These are phyloP conservation scores for Anomalospiza imberbis DNA, from an alignment of 2,797 vertebrate species.

Conservation along the genomic window DNA sequence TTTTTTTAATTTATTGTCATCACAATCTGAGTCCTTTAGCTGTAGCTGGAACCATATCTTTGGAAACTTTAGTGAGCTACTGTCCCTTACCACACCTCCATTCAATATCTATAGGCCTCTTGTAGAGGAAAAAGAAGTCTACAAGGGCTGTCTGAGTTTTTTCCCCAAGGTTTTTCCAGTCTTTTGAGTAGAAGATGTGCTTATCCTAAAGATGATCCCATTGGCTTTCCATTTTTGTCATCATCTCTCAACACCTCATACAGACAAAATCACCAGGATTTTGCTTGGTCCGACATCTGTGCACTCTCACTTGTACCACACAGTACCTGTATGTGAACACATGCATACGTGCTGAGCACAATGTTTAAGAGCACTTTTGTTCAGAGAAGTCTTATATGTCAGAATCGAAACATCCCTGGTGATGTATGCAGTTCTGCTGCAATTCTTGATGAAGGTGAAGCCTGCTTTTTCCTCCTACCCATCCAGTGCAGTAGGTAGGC, in stretches of 20 bases:
- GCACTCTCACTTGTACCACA: rapidly evolving
- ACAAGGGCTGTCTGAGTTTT: rapidly evolving
- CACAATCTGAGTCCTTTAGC: neutral
- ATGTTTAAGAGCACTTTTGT: neutral
- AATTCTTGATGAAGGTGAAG: neutral
- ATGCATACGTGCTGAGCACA: neutral
- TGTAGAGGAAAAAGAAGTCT: neutral
- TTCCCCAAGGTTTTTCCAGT: neutral
- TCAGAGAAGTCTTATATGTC: neutral
- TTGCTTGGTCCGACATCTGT: neutral
- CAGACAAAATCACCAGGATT: neutral
- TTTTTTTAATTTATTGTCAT: neutral
- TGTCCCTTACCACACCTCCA: neutral
- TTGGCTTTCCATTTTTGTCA: neutral
- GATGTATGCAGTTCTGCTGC: neutral
- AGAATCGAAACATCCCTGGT: neutral
- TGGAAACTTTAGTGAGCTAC: neutral
- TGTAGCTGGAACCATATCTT: neutral
- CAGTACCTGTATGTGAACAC: neutral
- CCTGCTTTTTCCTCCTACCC: neutral
- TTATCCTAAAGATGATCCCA: neutral
- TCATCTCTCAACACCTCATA: neutral
- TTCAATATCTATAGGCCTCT: neutral
- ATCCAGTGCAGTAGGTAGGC: neutral
- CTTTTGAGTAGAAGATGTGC: neutral